A percentile compares a stretch with the other conserved stretches of the same genome.
Evolutionary conservation across 2,888 invertebrate genomes (phyloP).

Genomic region (Achlya flavicornis): DNA sequence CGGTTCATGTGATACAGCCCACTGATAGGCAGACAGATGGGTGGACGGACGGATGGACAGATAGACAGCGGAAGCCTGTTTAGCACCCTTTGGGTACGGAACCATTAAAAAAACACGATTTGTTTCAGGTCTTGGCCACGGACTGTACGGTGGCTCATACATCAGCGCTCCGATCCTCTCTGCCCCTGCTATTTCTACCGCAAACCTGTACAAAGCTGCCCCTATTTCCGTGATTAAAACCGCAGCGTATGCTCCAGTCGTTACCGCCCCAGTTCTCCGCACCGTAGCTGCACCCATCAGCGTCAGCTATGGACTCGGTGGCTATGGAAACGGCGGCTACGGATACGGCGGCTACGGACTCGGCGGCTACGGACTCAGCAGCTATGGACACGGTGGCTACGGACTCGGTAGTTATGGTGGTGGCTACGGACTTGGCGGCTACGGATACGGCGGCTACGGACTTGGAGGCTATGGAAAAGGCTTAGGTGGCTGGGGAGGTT

Average conservation of each 20-base stretch:
- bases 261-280: conserved; percentile 50
- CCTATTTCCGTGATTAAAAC: conserved; percentile 66
- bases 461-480: conserved; percentile 22
- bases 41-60: too few species aligned
- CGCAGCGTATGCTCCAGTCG: conserved; percentile 46
- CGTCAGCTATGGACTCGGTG: conserved; percentile 27
- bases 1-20: too few species aligned
- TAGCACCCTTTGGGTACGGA: too few species aligned
- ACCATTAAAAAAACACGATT: background rate
- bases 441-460: conserved; percentile 23
- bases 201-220: conserved; percentile 63
- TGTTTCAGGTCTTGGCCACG: conserved; percentile 34
- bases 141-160: conserved; percentile 26
- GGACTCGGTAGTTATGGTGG: conserved; percentile 30
- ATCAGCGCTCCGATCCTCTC: conserved; percentile 45
- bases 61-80: too few species aligned
- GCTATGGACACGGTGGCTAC: conserved; percentile 31
- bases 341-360: conserved; percentile 32
- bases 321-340: conserved; percentile 30
- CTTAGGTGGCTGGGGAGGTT: conserved; percentile 23
- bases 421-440: conserved; percentile 26
- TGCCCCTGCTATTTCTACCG: conserved; percentile 66
- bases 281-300: conserved; percentile 38
- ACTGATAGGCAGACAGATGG: too few species aligned
- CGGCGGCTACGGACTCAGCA: conserved; percentile 33